Percentiles rank a stretch among this genome's conserved stretches.
Evolutionary conservation across 2,113 vertebrate species (phyloP).

Genomic region (Cyanoderma ruficeps): DNA sequence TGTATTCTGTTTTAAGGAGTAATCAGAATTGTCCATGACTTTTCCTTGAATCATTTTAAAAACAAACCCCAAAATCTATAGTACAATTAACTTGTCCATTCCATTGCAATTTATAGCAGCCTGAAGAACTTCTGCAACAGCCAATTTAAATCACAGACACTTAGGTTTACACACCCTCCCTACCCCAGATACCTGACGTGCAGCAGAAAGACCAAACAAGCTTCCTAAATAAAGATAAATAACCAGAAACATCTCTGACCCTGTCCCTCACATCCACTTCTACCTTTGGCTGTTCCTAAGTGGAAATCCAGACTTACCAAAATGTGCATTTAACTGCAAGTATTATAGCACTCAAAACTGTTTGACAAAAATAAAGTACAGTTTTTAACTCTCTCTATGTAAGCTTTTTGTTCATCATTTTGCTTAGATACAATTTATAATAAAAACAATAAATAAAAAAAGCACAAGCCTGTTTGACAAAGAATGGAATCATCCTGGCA

Average conservation of each 20-base stretch:
- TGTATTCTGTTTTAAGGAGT: background rate
- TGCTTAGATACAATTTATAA: background rate
- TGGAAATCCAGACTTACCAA: conserved; percentile 13
- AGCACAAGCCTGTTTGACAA: background rate
- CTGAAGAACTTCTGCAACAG: background rate
- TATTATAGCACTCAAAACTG: conserved; percentile 8
- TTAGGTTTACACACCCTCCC: background rate
- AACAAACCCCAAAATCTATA: background rate
- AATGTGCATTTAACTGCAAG: background rate
- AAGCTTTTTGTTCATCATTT: background rate
- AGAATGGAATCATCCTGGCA: background rate
- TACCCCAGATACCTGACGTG: background rate
- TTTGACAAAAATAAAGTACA: background rate
- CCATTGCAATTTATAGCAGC: background rate
- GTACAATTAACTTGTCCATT: background rate
- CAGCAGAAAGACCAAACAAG: background rate
- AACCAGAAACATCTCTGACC: background rate
- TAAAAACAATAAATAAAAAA: background rate
- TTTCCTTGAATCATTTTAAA: background rate
- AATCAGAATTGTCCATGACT: background rate
- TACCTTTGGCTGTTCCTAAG: background rate
- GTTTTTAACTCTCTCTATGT: background rate
- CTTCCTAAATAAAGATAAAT: background rate
- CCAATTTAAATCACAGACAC: background rate
- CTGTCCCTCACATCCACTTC: background rate